A percentile compares a stretch with the other conserved stretches of the same genome.
Evolutionary conservation across 2,113 vertebrate species (phyloP).

Genomic region (Alosa alosa): DNA sequence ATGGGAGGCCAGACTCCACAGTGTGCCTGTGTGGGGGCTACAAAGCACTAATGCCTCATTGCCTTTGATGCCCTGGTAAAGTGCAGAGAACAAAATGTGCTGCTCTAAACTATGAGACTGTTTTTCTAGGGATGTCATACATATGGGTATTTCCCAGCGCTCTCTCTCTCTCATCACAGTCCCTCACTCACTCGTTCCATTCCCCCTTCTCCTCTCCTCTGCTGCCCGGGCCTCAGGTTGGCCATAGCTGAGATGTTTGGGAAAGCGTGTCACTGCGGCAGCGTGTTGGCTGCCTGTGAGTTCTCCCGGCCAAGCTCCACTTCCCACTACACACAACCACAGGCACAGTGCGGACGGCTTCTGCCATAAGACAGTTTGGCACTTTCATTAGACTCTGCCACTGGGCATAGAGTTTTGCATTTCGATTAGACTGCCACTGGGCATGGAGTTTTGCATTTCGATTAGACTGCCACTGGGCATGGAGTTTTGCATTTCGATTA

Average conservation of each 20-base stretch:
- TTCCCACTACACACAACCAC: background rate
- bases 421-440: no score
- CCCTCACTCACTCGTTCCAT: background rate
- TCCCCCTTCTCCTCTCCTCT: conserved; percentile 22
- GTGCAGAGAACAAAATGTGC: background rate
- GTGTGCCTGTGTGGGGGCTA: background rate
- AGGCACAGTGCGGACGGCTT: background rate
- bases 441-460: no score
- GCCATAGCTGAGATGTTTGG: conserved; percentile 42
- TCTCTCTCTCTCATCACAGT: background rate
- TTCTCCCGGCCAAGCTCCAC: conserved; percentile 22
- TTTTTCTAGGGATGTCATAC: background rate
- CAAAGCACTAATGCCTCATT: background rate
- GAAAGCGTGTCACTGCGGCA: conserved; percentile 22
- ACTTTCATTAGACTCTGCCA: no score
- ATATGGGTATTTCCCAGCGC: background rate
- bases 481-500: no score
- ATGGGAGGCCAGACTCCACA: background rate
- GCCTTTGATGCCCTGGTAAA: background rate
- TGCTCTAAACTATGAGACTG: background rate
- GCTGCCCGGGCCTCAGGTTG: conserved; percentile 26
- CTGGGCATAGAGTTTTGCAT: no score
- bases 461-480: no score
- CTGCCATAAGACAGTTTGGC: no score
- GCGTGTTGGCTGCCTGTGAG: conserved; percentile 30